These are phyloP conservation scores for Ophion ventricosus DNA, from an alignment of 2,888 invertebrate species.

Conservation along the genomic window DNA sequence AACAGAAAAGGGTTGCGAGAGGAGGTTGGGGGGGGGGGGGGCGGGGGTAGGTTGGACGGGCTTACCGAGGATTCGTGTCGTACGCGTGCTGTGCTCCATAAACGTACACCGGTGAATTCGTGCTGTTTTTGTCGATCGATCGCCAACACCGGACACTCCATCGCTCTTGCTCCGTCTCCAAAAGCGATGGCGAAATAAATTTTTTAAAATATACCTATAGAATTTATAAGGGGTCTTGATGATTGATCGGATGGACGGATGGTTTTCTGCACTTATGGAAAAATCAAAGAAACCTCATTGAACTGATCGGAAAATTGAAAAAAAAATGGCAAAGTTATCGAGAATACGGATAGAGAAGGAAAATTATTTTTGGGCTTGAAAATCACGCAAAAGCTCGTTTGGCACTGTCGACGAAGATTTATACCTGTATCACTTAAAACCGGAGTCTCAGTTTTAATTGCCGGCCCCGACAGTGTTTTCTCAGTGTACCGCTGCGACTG, in stretches of 20 bases:
- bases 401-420: slow-evolving; percentile 43
- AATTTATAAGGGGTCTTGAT: background rate
- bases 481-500: slow-evolving; percentile 62
- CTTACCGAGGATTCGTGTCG: slow-evolving; percentile 51
- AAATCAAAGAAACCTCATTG: background rate
- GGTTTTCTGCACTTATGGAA: background rate
- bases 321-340: background rate
- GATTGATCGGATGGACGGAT: background rate
- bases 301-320: background rate
- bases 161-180: slow-evolving; percentile 33
- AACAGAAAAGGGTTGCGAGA: slow-evolving; percentile 47
- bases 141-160: slow-evolving; percentile 43
- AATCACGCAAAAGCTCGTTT: slow-evolving; percentile 40
- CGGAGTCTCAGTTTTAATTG: slow-evolving; percentile 75
- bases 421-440: slow-evolving; percentile 64
- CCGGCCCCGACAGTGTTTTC: slow-evolving; percentile 63
- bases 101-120: slow-evolving; percentile 32
- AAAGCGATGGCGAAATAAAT: too few species aligned
- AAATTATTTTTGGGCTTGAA: slow-evolving; percentile 9
- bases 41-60: slow-evolving; percentile 18
- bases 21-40: slow-evolving; percentile 12
- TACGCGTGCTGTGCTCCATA: slow-evolving; percentile 68
- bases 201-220: background rate
- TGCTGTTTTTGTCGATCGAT: slow-evolving; percentile 46
- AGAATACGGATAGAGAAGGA: background rate